These are phyloP conservation scores for Drosophila imparisetae DNA, from an alignment of 2,888 invertebrate species.

Conservation along the genomic window DNA sequence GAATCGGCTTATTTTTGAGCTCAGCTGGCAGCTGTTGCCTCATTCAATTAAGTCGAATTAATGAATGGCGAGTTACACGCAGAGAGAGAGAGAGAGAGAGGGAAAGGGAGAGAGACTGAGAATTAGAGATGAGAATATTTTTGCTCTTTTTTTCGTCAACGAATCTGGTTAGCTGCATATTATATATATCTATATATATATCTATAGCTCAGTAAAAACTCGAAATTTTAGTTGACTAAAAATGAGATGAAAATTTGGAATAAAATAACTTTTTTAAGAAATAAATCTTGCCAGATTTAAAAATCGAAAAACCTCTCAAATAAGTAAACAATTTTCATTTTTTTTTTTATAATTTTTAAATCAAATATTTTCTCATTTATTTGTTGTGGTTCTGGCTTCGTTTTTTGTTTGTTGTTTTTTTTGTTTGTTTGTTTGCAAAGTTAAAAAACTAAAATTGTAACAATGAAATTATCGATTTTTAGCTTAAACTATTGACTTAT, in stretches of 20 bases:
- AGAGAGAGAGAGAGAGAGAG: background rate
- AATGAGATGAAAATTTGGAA: background rate
- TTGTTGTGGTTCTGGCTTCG: slow-evolving; percentile 23
- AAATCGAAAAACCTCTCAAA: background rate
- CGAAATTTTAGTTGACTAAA: background rate
- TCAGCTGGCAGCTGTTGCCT: slow-evolving; percentile 21
- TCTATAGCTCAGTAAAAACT: background rate
- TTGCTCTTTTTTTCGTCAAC: background rate
- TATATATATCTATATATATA: background rate
- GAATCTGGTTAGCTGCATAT: background rate
- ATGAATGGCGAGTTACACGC: slow-evolving; percentile 10
- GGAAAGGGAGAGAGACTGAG: background rate
- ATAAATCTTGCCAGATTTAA: background rate
- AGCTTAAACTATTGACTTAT: slow-evolving; percentile 27
- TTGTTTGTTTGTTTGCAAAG: slow-evolving; percentile 12
- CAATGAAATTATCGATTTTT: slow-evolving; percentile 24
- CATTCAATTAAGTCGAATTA: slow-evolving; percentile 59
- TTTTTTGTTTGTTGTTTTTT: slow-evolving; percentile 1
- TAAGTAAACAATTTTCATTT: background rate
- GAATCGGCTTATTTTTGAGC: slow-evolving; percentile 23
- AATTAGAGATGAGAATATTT: slow-evolving; percentile 4
- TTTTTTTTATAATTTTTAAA: slow-evolving; percentile 17
- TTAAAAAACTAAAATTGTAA: slow-evolving; percentile 21
- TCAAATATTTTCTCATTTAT: slow-evolving; percentile 45
- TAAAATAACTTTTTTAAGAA: rapidly evolving